Conservation (phyloP, 2,888 invertebrate species). For the Volucella inanis region DNA sequence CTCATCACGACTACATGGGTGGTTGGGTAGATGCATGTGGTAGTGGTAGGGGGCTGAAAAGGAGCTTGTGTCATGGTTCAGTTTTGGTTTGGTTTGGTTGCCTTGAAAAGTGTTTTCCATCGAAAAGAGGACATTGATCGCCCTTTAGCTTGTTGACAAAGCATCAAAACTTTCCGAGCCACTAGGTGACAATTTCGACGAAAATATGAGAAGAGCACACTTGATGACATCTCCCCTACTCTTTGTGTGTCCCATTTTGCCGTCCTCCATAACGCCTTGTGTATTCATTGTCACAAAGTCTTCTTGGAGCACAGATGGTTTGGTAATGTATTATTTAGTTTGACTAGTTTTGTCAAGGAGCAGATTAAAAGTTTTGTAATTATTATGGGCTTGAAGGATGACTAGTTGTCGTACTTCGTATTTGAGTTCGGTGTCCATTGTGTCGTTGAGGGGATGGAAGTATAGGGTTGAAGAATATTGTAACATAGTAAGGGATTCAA, state of each 20-base stretch:
- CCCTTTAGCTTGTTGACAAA: slow-evolving; percentile 71
- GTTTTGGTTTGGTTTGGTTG: slow-evolving; percentile 36
- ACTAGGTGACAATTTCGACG: slow-evolving; percentile 68
- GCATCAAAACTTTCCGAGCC: slow-evolving; percentile 63
- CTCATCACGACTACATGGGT: slow-evolving; percentile 1
- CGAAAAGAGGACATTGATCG: slow-evolving; percentile 71
- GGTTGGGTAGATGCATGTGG: too few relatives aligned
- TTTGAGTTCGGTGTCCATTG: too few relatives aligned
- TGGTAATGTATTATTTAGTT: slow-evolving; percentile 21
- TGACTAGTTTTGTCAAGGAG: slow-evolving; percentile 14
- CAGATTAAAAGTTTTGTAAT: slow-evolving; percentile 57
- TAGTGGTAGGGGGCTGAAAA: too few relatives aligned
- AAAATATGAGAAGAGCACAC: slow-evolving; percentile 49
- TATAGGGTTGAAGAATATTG: too few relatives aligned
- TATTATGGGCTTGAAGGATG: slow-evolving; percentile 21
- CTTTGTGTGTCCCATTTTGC: neutral
- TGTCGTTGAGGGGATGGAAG: too few relatives aligned
- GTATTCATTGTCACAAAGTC: slow-evolving; percentile 1
- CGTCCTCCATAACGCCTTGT: neutral
- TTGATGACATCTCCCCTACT: slow-evolving; percentile 13
- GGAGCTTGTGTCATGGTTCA: slow-evolving; percentile 16
- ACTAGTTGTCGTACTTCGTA: too few relatives aligned
- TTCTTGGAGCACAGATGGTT: slow-evolving; percentile 40
- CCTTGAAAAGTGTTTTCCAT: slow-evolving; percentile 64
- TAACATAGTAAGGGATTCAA: too few relatives aligned